A percentile compares a stretch with the other conserved stretches of the same genome.
Evolutionary conservation across 2,797 vertebrate species (phyloP).

Genomic region (Sebastes oblongus): DNA sequence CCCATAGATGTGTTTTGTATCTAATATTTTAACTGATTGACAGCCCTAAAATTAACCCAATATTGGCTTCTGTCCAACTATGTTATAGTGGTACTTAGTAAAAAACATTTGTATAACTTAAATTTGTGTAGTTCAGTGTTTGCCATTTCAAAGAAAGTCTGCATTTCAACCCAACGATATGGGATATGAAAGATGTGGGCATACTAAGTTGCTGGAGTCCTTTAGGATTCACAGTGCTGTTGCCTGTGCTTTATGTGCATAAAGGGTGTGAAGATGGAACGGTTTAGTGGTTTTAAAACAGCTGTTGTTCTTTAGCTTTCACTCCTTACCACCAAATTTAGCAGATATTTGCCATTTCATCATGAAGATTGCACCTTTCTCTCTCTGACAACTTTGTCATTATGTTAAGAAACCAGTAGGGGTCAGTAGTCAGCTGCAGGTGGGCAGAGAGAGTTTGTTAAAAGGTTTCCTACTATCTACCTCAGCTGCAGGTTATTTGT

Average conservation of each 20-base stretch:
- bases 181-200: neutral
- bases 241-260: neutral
- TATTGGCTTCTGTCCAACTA: too few species aligned
- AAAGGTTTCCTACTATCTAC: neutral
- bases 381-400: neutral
- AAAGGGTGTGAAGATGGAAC: neutral
- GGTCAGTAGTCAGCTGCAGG: slow-evolving; percentile 62
- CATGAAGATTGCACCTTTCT: neutral
- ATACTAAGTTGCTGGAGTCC: neutral
- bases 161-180: neutral
- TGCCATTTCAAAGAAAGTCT: neutral
- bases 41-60: too few species aligned
- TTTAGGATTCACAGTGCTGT: neutral
- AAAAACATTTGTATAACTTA: too few species aligned
- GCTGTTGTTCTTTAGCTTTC: neutral
- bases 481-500: slow-evolving; percentile 26
- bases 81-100: too few species aligned
- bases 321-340: neutral
- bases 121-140: too few species aligned
- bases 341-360: neutral
- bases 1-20: too few species aligned
- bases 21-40: too few species aligned
- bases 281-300: neutral
- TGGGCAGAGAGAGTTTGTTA: neutral
- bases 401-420: slow-evolving; percentile 50